These are phyloP conservation scores for Scelioninae gen. 1 DNA, from an alignment of 2,888 invertebrate genomes.

Conservation along the genomic window DNA sequence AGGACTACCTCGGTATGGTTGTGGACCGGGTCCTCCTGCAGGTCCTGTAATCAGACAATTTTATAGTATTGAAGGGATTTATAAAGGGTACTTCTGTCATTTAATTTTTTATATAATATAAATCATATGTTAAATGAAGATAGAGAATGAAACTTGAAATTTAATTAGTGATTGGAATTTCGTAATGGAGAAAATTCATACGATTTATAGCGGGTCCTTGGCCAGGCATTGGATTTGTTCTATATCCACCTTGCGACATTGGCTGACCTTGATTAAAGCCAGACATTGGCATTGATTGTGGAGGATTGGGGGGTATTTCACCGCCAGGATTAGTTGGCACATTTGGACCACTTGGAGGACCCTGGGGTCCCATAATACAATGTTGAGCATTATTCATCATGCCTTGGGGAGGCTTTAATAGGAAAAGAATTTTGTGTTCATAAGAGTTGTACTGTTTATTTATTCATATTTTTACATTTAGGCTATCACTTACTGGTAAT, in stretches of 20 bases:
- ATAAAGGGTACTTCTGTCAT: too few relatives aligned
- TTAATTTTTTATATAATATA: too few relatives aligned
- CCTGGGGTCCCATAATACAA: conserved; percentile 84
- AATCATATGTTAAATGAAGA: too few relatives aligned
- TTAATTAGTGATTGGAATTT: too few relatives aligned
- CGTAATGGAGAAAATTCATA: too few relatives aligned
- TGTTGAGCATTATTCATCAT: conserved; percentile 84
- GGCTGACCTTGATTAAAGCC: conserved; percentile 83
- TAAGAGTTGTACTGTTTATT: not conserved
- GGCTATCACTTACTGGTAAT: conserved; percentile 89
- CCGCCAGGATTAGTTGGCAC: conserved; percentile 81
- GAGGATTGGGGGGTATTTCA: conserved; percentile 82
- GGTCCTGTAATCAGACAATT: conserved; percentile 83
- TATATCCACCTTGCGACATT: conserved; percentile 84
- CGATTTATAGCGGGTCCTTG: conserved; percentile 85
- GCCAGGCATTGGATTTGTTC: conserved; percentile 86
- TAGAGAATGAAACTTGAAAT: too few relatives aligned
- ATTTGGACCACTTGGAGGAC: conserved; percentile 81
- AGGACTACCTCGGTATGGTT: conserved; percentile 82
- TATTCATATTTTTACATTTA: conserved; percentile 12
- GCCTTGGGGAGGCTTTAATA: conserved; percentile 86
- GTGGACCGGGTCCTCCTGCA: conserved; percentile 86
- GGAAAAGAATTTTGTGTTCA: not conserved
- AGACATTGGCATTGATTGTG: conserved; percentile 82
- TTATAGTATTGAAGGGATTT: too few relatives aligned